Evolutionary conservation across 2,888 invertebrate genomes (phyloP).

Genomic region (Erebia palarica): DNA sequence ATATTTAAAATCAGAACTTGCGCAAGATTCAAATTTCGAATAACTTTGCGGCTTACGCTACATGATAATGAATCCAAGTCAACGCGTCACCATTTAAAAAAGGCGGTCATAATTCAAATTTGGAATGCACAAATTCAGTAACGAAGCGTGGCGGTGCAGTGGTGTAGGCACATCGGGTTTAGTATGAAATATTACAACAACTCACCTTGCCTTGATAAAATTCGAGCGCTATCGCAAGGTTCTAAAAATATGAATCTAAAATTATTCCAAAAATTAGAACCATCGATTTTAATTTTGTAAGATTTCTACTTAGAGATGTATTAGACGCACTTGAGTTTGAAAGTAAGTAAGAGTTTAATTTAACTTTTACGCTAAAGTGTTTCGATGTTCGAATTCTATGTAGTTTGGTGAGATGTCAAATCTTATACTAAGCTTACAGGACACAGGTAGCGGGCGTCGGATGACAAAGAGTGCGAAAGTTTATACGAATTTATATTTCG

Average conservation of each 20-base stretch:
- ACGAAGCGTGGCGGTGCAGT: conserved; percentile 63
- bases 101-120: conserved; percentile 65
- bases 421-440: conserved; percentile 39
- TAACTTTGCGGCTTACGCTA: background rate
- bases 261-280: too few species aligned
- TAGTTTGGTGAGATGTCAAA: too few species aligned
- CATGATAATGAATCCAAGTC: conserved; percentile 32
- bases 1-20: background rate
- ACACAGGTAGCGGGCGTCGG: conserved; percentile 54
- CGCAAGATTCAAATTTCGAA: conserved; percentile 5
- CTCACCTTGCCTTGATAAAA: too few species aligned
- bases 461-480: conserved; percentile 50
- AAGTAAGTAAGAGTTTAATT: too few species aligned
- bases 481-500: conserved; percentile 19
- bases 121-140: conserved; percentile 72
- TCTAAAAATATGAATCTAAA: too few species aligned
- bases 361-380: too few species aligned
- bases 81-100: conserved; percentile 40
- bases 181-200: too few species aligned
- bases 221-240: too few species aligned
- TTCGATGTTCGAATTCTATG: too few species aligned
- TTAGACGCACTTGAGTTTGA: too few species aligned
- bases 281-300: too few species aligned
- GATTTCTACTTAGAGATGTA: too few species aligned
- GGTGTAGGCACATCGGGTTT: conserved; percentile 30